phyloP scores from a whole-genome alignment of 2,888 invertebrate genomes.

The Acronicta leporina region DNA sequence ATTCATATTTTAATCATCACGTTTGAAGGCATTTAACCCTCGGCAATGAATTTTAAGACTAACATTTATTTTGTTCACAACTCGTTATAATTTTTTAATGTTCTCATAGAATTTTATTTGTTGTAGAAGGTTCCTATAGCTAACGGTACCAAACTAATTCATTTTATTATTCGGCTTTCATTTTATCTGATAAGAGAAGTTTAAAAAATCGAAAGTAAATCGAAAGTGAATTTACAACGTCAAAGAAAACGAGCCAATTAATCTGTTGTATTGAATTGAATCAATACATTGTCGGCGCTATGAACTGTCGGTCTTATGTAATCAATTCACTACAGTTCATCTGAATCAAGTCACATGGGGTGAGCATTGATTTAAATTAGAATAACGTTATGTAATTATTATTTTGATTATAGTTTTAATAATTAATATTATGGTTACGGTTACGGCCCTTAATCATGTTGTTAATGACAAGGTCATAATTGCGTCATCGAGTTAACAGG shows the following conservation, averaged over 20 bases:
- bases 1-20: constrained; percentile 4
- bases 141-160: constrained; percentile 56
- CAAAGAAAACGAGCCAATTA: constrained; percentile 63
- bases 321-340: constrained; percentile 46
- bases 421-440: constrained; percentile 17
- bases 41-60: constrained; percentile 10
- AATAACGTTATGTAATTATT: constrained; percentile 42
- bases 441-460: constrained; percentile 53
- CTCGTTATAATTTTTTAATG: constrained; percentile 23
- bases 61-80: constrained; percentile 29
- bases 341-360: constrained; percentile 18
- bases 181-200: constrained; percentile 58
- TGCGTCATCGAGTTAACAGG: constrained; percentile 60
- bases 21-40: constrained; percentile 22
- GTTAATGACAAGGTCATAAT: constrained; percentile 54
- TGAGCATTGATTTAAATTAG: constrained; percentile 12
- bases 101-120: constrained; percentile 12
- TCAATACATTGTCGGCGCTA: constrained; percentile 33
- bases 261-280: constrained; percentile 57
- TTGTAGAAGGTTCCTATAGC: constrained; percentile 5
- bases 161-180: constrained; percentile 55
- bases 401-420: constrained; percentile 15
- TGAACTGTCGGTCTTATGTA: constrained; percentile 54
- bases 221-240: constrained; percentile 67
- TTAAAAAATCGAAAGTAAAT: constrained; percentile 60